These are phyloP conservation scores for Lissocephala sabroskyi DNA, from an alignment of 2,888 invertebrate genomes.

Conservation along the genomic window DNA sequence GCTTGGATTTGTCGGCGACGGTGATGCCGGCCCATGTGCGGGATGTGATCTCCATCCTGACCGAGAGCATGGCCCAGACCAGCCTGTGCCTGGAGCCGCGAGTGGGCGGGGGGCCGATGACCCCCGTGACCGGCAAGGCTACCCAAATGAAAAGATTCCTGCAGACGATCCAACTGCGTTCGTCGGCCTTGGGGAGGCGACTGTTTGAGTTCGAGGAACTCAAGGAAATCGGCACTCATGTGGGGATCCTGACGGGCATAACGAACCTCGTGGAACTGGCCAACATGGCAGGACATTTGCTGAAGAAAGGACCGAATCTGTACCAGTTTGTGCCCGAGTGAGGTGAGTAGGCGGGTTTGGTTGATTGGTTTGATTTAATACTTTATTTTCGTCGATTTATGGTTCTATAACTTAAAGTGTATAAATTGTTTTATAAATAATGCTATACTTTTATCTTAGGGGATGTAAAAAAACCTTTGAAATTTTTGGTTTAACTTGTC, in stretches of 20 bases:
- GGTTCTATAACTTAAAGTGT: constrained; percentile 31
- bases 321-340: constrained; percentile 78
- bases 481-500: constrained; percentile 3
- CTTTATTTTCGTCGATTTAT: constrained; percentile 42
- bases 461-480: too few relatives aligned
- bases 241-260: constrained; percentile 75
- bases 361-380: constrained; percentile 51
- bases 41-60: constrained; percentile 89
- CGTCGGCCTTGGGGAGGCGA: constrained; percentile 79
- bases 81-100: constrained; percentile 74
- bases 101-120: constrained; percentile 48
- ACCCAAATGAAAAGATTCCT: constrained; percentile 81
- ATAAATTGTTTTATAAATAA: constrained; percentile 44
- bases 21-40: constrained; percentile 86
- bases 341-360: too few relatives aligned
- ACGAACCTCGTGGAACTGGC: constrained; percentile 82
- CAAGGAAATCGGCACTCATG: constrained; percentile 79
- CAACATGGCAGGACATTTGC: constrained; percentile 88
- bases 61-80: constrained; percentile 84
- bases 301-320: constrained; percentile 84
- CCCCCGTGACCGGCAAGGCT: constrained; percentile 75
- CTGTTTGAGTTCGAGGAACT: constrained; percentile 85
- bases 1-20: constrained; percentile 86
- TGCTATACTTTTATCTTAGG: too few relatives aligned
- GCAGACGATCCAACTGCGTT: constrained; percentile 78